Base-by-base conservation (phyloP, 1,140 invertebrate species). In the Acromyrmex heyeri region DNA sequence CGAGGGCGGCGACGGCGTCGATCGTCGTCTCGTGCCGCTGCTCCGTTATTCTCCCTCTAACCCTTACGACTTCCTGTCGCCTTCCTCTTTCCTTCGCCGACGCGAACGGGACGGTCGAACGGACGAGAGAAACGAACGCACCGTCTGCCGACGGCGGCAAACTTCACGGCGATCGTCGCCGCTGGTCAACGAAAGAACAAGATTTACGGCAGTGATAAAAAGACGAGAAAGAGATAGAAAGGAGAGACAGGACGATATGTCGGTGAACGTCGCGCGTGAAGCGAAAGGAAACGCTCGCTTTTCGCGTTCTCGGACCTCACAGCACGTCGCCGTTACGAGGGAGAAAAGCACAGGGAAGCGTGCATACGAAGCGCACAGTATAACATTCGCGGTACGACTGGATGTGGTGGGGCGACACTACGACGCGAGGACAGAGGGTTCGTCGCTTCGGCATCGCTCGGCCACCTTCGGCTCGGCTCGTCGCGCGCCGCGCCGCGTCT, bases 321-420 rank as follows among this genome's bases (percentile, higher is more conserved):
- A 34, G 50, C 59, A 27, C 64, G 48, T 55, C 64, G 64, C 30
- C 77, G 77, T 77, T 65, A 87, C 48, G 55, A 86, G 72, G 62
- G 86, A 72, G 8, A 75, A 61, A 87, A 70, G 53, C 30, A 50
- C 83, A 65, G 85, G 77, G 79, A 69, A 72, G 76, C 79, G 57
- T 87, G 78, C 78, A 85, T 87, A 88, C 92, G 91, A 91, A 85
- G 87, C 91, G 77, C 88, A 81, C 92, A 64, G 72, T 86, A 53
- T 86, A 89, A 91, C 93, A 92, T 89, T 93, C 93, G 93, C 90
- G 92, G 92, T 92, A 92, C 90, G 90, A 94, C 93, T 94, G 92
- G 92, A 93, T 93, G 88, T 91, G 91, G 91, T 87, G 91, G 91
- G 89, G 91, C 87, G 91, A 90, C 88, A 72, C 81, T 91, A 57